Evolutionary conservation across 2,113 vertebrate genomes (phyloP), one percentile per base, ranked within the genome.

Genomic region (Oreochromis aureus): DNA sequence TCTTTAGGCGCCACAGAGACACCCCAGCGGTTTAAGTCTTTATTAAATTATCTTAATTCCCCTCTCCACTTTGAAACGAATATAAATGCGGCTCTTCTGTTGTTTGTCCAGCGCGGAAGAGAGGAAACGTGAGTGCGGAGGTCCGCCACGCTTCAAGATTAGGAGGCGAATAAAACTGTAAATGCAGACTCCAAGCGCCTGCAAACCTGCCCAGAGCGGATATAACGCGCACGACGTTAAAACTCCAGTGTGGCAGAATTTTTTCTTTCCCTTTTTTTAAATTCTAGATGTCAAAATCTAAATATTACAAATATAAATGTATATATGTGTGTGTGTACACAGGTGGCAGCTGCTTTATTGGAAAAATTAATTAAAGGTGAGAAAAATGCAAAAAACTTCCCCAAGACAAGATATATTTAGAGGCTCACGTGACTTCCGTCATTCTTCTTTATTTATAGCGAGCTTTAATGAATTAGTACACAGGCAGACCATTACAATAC

Each of bases 31-130:
- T 94, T 94, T 92, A 93, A 94, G 86, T 87, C 89, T 87, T 95
- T 93, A 94, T 93, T 94, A 94, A 93, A 94, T 90, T 88, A 89
- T 92, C 91, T 93, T 95, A 93, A 94, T 95, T 94, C 94, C 84
- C 84, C 92, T 88, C 90, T 91, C 78, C 88, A 87, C 91, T 92
- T 91, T 86, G 87, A 93, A 88, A 90, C 86, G 86, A 89, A 92
- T 86, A 90, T 58, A 86, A 84, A 94, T 88, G 88, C 30, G 61
- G 48, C 88, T 87, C 87, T 51, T 85, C 89, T 80, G 85, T 87
- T 93, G 91, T 94, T 91, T 95, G 93, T 94, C 94, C 93, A 73
- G 82, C 10, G 66, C 51, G 53, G 88, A 58, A 81, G 86, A 44
- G 8, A 30, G 24, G 46, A 9, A 30, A 44, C 13, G 61, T 15